Evolutionary conservation across 2,113 vertebrate species (phyloP), one percentile per base, ranked within the genome.

Genomic region (Heliornis fulica): DNA sequence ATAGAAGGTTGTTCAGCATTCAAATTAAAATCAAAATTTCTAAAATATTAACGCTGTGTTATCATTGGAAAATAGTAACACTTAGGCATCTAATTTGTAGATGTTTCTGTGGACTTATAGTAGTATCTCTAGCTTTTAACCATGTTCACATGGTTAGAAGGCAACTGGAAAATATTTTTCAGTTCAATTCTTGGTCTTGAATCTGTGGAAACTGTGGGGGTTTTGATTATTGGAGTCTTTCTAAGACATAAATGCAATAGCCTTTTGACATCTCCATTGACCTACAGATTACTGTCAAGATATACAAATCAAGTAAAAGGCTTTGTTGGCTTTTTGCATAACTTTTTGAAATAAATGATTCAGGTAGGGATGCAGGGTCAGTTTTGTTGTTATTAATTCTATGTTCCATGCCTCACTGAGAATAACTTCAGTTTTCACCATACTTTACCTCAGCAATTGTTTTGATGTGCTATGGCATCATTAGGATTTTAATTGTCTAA

Each of bases 181-280:
- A 15, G 2, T 69, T 84, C 17, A 11, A 2, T 71, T 86, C 15
- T 70, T 64, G 18, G 9, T 78, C 22, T 66, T 87, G 59, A 69
- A 69, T 21, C 5, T 80, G 17, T 15, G 6, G 1, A n/a, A n/a
- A n/a, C n/a, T n/a, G n/a, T n/a, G n/a, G 7, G 0, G 1, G 8
- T 87, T 76, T 66, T 68, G 4, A 59, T 45, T 0, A 66, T 34
- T 66, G 41, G 10, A 46, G 6, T 16, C 9, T 64, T 64, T 76
- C 45, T 36, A 68, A 48, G 12, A 82, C 63, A 85, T 48, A 72
- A 80, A 51, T 53, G 7, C 10, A 63, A n/a, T 14, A 34, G 11
- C 1, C 13, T 83, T 92, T 61, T 72, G 40, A 48, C 2, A 22
- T 45, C 11, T 40, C 9, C 4, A 50, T 32, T 29, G 13, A 3